Conservation (phyloP, 2,797 vertebrate species). For the Cichlasoma orientale region DNA sequence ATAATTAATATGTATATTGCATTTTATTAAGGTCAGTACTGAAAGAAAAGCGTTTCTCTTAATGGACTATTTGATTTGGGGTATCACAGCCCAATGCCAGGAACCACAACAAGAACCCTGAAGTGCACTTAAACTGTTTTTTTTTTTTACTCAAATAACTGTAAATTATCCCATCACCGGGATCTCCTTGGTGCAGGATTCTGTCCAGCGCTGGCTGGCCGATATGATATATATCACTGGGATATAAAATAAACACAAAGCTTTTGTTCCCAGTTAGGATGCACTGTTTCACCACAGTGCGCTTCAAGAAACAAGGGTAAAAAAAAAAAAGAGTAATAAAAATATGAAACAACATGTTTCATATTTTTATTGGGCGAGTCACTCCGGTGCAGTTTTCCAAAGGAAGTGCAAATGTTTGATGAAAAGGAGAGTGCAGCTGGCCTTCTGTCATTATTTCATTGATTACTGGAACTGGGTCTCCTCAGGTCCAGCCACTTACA, state of each 20-base stretch:
- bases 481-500: conserved; percentile 24
- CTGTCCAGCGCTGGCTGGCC: background rate
- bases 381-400: conserved; percentile 59
- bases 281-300: conserved; percentile 39
- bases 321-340: background rate
- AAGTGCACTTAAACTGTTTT: background rate
- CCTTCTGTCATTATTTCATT: conserved; percentile 33
- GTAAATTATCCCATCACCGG: background rate
- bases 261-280: conserved; percentile 3
- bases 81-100: background rate
- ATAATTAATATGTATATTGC: background rate
- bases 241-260: background rate
- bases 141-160: background rate
- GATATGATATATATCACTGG: background rate
- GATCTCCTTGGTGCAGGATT: background rate
- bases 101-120: background rate
- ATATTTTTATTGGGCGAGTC: conserved; percentile 58
- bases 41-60: background rate
- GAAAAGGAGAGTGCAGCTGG: background rate
- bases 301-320: conserved; percentile 4
- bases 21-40: background rate
- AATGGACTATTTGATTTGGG: background rate
- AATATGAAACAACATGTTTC: conserved; percentile 31
- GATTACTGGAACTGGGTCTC: conserved; percentile 65
- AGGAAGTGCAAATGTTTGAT: conserved; percentile 54